A percentile compares a stretch with the other conserved stretches of the same genome.
Conservation (phyloP, 2,113 vertebrate species). For the Perccottus glenii region DNA sequence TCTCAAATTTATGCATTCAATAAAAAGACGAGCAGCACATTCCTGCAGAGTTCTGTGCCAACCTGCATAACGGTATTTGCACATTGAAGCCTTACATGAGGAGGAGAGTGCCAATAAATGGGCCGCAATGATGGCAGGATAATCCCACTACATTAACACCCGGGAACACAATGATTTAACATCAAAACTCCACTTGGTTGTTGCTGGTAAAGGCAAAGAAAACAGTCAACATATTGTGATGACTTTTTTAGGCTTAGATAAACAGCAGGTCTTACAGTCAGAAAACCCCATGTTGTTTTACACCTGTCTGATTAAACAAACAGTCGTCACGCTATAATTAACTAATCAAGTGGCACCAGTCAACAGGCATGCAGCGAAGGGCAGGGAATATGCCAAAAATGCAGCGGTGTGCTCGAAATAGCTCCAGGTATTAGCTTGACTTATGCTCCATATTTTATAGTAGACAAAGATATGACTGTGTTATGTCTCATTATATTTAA, state of each 20-base stretch:
- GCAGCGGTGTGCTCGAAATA: conserved; percentile 42
- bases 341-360: conserved; percentile 44
- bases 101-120: conserved; percentile 37
- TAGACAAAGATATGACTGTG: conserved; percentile 19
- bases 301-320: conserved; percentile 49
- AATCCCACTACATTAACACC: conserved; percentile 56
- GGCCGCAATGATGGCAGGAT: conserved; percentile 45
- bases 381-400: conserved; percentile 33
- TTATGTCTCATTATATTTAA: conserved; percentile 26
- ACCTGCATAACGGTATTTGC: conserved; percentile 59
- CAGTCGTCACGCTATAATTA: conserved; percentile 45
- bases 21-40: conserved; percentile 57
- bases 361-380: conserved; percentile 8
- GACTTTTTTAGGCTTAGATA: conserved; percentile 39
- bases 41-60: conserved; percentile 59
- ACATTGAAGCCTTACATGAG: conserved; percentile 40
- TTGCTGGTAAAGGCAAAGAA: conserved; percentile 18
- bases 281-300: conserved; percentile 36
- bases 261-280: conserved; percentile 30
- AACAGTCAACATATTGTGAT: conserved; percentile 32
- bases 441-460: conserved; percentile 33
- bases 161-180: conserved; percentile 55
- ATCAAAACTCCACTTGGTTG: conserved; percentile 38
- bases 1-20: conserved; percentile 64
- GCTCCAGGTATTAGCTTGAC: conserved; percentile 33